phyloP scores from a whole-genome alignment of 2,888 invertebrate species.

The Schizotus pectinicornis region DNA sequence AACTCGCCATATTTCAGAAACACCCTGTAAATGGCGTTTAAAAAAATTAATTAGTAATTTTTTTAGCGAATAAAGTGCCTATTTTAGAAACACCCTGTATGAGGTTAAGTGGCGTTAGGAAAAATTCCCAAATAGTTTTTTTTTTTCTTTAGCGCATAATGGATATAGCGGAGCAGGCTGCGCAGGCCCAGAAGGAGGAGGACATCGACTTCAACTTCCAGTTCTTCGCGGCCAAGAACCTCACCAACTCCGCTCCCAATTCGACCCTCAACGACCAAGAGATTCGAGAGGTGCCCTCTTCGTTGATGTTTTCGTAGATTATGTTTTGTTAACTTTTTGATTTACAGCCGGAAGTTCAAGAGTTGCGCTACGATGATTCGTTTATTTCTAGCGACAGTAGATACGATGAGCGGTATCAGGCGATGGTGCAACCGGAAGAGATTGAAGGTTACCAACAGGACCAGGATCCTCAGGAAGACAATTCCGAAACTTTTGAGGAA shows the following conservation, averaged over 20 bases:
- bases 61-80: neutral
- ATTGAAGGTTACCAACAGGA: slow-evolving; percentile 46
- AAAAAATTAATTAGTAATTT: too few species aligned
- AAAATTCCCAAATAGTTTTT: too few species aligned
- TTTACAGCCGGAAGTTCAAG: slow-evolving; percentile 33
- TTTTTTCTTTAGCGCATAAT: slow-evolving; percentile 72
- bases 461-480: slow-evolving; percentile 39
- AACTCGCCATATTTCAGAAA: too few species aligned
- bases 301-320: neutral
- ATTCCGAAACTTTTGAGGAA: slow-evolving; percentile 32
- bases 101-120: too few species aligned
- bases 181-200: slow-evolving; percentile 66
- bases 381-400: slow-evolving; percentile 32
- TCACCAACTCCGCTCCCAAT: slow-evolving; percentile 63
- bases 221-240: slow-evolving; percentile 75
- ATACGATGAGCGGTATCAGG: slow-evolving; percentile 41
- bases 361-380: slow-evolving; percentile 44
- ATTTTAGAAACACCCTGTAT: slow-evolving; percentile 1
- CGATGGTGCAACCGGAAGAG: slow-evolving; percentile 45
- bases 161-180: slow-evolving; percentile 85
- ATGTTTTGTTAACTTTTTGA: neutral
- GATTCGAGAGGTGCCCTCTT: slow-evolving; percentile 56
- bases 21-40: too few species aligned
- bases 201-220: slow-evolving; percentile 65
- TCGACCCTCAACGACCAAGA: slow-evolving; percentile 62